phyloP scores from a whole-genome alignment of 2,888 invertebrate species.

The Antitype chi region DNA sequence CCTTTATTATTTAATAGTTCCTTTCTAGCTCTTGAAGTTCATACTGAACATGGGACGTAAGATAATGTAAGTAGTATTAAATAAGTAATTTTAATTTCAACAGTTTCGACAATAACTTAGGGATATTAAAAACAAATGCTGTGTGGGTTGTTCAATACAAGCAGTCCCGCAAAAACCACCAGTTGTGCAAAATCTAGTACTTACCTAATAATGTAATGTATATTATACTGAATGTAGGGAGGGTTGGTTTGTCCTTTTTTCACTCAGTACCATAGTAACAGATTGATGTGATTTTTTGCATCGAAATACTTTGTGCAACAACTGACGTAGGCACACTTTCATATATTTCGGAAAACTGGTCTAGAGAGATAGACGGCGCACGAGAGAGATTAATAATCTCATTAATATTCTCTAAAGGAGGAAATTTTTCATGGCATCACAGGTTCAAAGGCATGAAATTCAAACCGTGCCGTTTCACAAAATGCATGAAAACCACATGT shows the following conservation, averaged over 20 bases:
- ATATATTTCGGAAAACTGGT: not conserved
- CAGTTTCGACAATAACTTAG: not conserved
- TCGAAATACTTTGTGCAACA: not conserved
- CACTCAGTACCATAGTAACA: not conserved
- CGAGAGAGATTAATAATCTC: too few relatives aligned
- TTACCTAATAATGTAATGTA: too few relatives aligned
- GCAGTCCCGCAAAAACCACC: not conserved
- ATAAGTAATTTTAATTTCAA: not conserved
- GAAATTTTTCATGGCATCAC: not conserved
- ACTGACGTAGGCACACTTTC: not conserved
- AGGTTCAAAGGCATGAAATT: not conserved
- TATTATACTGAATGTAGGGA: not conserved
- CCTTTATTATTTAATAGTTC: not conserved
- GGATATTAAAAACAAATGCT: not conserved
- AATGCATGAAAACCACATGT: not conserved
- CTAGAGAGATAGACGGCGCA: not conserved
- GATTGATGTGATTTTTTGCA: not conserved
- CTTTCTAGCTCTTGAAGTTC: not conserved
- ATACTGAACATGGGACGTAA: not conserved
- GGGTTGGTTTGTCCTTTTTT: not conserved
- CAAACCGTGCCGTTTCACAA: not conserved
- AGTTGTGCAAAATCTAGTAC: not conserved
- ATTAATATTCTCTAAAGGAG: not conserved
- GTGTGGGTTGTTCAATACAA: not conserved
- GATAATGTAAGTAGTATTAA: not conserved